These are phyloP conservation scores for Casuarius casuarius DNA, from an alignment of 2,113 vertebrate species.

Conservation along the genomic window DNA sequence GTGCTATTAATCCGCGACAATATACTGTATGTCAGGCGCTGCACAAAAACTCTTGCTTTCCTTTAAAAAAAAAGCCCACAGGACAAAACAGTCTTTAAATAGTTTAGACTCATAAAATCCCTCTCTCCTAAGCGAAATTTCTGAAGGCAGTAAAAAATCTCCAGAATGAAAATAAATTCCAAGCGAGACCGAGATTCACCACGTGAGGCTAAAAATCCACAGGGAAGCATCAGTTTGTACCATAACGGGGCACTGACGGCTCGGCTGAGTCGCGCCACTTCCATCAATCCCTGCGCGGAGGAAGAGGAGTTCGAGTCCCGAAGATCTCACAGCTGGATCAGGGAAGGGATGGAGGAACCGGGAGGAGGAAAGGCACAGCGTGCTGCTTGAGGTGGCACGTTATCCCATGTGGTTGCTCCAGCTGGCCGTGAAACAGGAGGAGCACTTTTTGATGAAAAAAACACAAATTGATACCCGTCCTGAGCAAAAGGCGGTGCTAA, in stretches of 20 bases:
- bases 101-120: background rate
- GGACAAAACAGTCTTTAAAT: background rate
- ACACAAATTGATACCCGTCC: background rate
- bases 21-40: background rate
- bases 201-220: background rate
- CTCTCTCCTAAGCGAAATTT: background rate
- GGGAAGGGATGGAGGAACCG: no score
- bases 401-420: no score
- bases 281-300: background rate
- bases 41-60: background rate
- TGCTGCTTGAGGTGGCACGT: no score
- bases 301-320: background rate
- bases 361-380: no score
- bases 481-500: background rate
- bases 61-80: background rate
- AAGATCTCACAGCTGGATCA: no score
- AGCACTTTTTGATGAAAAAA: no score
- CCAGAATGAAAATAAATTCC: conserved; percentile 5
- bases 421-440: no score
- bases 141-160: conserved; percentile 6
- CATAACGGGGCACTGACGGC: background rate
- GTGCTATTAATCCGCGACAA: background rate
- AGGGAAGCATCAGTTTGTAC: background rate
- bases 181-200: background rate
- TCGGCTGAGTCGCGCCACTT: background rate